Conservation (phyloP, 2,113 vertebrate genomes). For the Notiomystis cincta region DNA sequence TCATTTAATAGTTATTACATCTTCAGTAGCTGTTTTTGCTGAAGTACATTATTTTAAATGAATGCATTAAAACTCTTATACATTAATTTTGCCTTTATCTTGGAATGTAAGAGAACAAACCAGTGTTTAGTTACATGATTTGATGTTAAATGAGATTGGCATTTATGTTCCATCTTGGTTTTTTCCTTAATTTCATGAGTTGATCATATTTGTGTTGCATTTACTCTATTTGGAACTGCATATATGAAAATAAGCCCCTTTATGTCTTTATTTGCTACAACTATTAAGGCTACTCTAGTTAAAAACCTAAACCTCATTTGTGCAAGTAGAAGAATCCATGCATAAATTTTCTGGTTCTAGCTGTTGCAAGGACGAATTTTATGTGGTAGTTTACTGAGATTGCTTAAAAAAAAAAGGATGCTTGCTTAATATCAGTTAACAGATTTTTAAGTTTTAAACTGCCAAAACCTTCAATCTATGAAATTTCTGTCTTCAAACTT, state of each 20-base stretch:
- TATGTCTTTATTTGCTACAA: neutral
- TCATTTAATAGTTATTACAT: neutral
- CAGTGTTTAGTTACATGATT: neutral
- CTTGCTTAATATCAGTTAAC: slow-evolving; percentile 79
- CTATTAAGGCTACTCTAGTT: neutral
- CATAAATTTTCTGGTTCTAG: slow-evolving; percentile 9
- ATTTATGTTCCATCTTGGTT: neutral
- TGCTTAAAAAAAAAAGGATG: slow-evolving; percentile 78
- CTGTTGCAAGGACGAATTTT: slow-evolving; percentile 21
- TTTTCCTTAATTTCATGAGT: neutral
- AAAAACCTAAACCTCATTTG: neutral
- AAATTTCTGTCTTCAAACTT: slow-evolving; percentile 48
- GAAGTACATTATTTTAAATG: neutral
- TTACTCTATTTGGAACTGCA: neutral
- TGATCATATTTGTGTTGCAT: neutral
- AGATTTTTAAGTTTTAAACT: slow-evolving; percentile 74
- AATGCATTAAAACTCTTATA: neutral
- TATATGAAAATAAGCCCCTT: neutral
- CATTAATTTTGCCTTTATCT: neutral
- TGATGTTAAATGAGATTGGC: neutral
- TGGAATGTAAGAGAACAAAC: neutral
- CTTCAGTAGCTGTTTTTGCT: neutral
- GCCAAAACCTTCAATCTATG: slow-evolving; percentile 51
- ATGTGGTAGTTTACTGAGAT: slow-evolving; percentile 62
- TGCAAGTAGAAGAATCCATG: neutral